Percentiles rank a stretch among this genome's conserved stretches.
phyloP scores from a whole-genome alignment of 2,888 invertebrate species.

The Polylopha cassiicola region DNA sequence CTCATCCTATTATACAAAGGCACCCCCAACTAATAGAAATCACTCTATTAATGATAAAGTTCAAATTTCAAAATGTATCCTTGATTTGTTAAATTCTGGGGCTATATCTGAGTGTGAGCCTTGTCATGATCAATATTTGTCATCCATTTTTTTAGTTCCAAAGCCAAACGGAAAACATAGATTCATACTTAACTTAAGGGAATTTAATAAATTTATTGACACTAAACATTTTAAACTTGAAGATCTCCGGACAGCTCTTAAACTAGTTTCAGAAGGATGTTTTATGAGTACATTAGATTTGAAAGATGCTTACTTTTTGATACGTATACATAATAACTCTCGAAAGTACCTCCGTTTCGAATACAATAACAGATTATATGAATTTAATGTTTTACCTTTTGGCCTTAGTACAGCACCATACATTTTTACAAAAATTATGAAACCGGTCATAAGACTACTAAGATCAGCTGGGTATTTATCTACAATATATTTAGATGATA shows the following conservation, averaged over 20 bases:
- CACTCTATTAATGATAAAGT: too few relatives aligned
- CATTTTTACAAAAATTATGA: slow-evolving; percentile 18
- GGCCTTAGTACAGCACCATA: slow-evolving; percentile 14
- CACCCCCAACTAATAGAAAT: too few relatives aligned
- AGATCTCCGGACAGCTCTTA: slow-evolving; percentile 8
- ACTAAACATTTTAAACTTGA: slow-evolving; percentile 10
- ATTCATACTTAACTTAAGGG: slow-evolving; percentile 8
- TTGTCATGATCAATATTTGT: slow-evolving; percentile 2
- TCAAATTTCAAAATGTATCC: too few relatives aligned
- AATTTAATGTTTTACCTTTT: slow-evolving; percentile 18
- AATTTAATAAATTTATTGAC: slow-evolving; percentile 4
- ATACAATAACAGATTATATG: slow-evolving; percentile 6
- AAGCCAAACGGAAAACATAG: slow-evolving; percentile 9
- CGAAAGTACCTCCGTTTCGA: slow-evolving; percentile 14
- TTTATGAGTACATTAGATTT: slow-evolving; percentile 5
- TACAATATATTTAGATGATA: slow-evolving; percentile 25
- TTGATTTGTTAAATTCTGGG: too few relatives aligned
- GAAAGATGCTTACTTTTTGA: slow-evolving; percentile 15
- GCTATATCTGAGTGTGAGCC: not conserved
- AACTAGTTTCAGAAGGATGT: not conserved
- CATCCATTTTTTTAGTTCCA: slow-evolving; percentile 3
- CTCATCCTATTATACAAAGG: too few relatives aligned
- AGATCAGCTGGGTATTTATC: slow-evolving; percentile 18
- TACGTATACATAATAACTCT: slow-evolving; percentile 5
- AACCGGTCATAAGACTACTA: slow-evolving; percentile 19